Percentiles rank a stretch among this genome's conserved stretches.
phyloP scores from a whole-genome alignment of 2,888 invertebrate species.

The Cecidostiba fungosa region DNA sequence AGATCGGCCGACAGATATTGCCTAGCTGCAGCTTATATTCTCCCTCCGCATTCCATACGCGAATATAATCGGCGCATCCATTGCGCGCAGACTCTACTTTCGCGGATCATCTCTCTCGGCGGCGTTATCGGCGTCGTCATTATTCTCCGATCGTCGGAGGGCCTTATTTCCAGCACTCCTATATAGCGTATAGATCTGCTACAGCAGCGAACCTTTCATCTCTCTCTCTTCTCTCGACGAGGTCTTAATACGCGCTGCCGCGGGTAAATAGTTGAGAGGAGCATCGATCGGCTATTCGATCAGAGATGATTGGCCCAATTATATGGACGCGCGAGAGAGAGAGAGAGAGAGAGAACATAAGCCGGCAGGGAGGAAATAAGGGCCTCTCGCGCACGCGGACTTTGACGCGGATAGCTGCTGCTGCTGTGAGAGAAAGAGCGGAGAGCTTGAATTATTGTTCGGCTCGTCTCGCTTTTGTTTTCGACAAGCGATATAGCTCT shows the following conservation, averaged over 20 bases:
- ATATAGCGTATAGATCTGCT: background rate
- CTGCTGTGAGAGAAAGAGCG: background rate
- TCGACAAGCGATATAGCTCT: background rate
- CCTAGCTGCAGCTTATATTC: slow-evolving; percentile 17
- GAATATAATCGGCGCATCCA: slow-evolving; percentile 59
- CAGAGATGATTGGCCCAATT: slow-evolving; percentile 76
- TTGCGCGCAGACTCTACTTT: slow-evolving; percentile 10
- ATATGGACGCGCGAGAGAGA: slow-evolving; percentile 63
- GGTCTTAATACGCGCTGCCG: slow-evolving; percentile 64
- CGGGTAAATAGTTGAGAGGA: slow-evolving; percentile 66
- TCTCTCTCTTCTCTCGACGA: slow-evolving; percentile 30
- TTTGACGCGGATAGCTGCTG: slow-evolving; percentile 20
- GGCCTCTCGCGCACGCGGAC: slow-evolving; percentile 4
- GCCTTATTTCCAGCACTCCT: background rate
- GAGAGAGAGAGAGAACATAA: too few relatives aligned
- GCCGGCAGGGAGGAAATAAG: slow-evolving; percentile 54
- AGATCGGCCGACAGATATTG: slow-evolving; percentile 63
- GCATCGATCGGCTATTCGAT: slow-evolving; percentile 67
- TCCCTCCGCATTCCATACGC: slow-evolving; percentile 44
- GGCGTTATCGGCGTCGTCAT: slow-evolving; percentile 61
- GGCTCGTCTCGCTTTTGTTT: background rate
- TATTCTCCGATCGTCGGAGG: slow-evolving; percentile 61
- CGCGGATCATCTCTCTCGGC: slow-evolving; percentile 5
- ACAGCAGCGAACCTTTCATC: slow-evolving; percentile 50
- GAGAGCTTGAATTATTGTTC: slow-evolving; percentile 37